Percentiles rank a stretch among this genome's conserved stretches.
These are phyloP conservation scores for Abrostola triplasia DNA, from an alignment of 2,888 invertebrate species.

Conservation along the genomic window DNA sequence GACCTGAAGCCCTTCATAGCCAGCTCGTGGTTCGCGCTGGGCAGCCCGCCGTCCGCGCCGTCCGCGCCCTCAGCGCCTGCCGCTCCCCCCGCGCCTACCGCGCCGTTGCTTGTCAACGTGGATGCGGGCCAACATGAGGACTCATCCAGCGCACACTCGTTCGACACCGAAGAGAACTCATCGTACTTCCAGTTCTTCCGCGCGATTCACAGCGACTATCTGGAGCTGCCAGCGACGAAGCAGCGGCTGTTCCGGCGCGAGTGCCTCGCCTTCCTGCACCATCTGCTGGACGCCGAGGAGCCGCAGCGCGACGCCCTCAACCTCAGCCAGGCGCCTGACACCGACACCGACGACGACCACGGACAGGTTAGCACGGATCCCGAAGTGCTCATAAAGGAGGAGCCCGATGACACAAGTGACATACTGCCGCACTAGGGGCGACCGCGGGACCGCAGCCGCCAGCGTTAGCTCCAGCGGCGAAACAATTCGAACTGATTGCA, in stretches of 20 bases:
- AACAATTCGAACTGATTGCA: too few species aligned
- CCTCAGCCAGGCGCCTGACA: slow-evolving; percentile 40
- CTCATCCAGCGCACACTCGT: slow-evolving; percentile 65
- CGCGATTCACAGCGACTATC: slow-evolving; percentile 78
- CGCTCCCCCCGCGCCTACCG: slow-evolving; percentile 18
- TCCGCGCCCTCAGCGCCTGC: slow-evolving; percentile 34
- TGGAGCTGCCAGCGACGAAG: slow-evolving; percentile 68
- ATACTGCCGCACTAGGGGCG: slow-evolving; percentile 20
- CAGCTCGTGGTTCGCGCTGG: slow-evolving; percentile 57
- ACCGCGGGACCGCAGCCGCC: slow-evolving; percentile 1
- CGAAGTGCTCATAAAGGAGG: slow-evolving; percentile 13
- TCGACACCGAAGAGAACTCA: slow-evolving; percentile 75
- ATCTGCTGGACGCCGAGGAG: slow-evolving; percentile 77
- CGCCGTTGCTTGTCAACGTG: slow-evolving; percentile 51
- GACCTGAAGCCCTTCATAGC: slow-evolving; percentile 57
- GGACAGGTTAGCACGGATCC: slow-evolving; percentile 20
- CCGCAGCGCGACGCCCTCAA: slow-evolving; percentile 59
- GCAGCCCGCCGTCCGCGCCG: slow-evolving; percentile 31
- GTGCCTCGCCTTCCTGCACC: slow-evolving; percentile 75
- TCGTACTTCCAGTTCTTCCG: slow-evolving; percentile 84
- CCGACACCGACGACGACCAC: slow-evolving; percentile 30
- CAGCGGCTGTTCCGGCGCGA: slow-evolving; percentile 76
- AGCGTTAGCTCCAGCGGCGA: too few species aligned
- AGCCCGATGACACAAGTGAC: background rate
- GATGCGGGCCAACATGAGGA: slow-evolving; percentile 66